phyloP scores from a whole-genome alignment of 2,113 vertebrate genomes.

The Protobothrops flavoviridis region DNA sequence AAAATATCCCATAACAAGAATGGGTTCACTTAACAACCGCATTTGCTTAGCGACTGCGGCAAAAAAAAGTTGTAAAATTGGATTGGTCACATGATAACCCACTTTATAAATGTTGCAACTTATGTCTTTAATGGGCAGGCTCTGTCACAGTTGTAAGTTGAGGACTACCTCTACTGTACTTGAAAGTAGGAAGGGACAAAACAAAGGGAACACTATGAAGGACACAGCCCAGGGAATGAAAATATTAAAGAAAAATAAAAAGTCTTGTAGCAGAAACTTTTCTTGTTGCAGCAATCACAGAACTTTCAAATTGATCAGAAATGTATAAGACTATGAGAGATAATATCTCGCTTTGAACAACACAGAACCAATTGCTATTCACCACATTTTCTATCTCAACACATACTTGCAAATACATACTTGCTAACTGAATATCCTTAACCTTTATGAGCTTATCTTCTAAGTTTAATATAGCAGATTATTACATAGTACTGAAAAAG shows the following conservation, averaged over 20 bases:
- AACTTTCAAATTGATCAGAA: conserved; percentile 3
- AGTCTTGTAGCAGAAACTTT: accelerated
- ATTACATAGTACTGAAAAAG: conserved; percentile 38
- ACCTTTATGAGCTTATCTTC: not conserved
- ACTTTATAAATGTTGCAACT: not conserved
- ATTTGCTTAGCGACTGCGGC: not conserved
- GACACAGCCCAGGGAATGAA: not conserved
- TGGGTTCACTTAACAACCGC: not conserved
- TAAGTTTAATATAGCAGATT: not conserved
- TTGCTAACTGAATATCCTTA: not conserved
- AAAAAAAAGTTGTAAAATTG: not conserved
- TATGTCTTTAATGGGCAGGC: not conserved
- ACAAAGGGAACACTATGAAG: not conserved
- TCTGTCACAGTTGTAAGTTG: not conserved
- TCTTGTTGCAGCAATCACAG: not conserved
- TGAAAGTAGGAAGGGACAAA: conserved; percentile 14
- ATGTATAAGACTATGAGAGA: not conserved
- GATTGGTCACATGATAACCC: not conserved
- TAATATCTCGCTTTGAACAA: not conserved
- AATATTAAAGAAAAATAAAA: not conserved
- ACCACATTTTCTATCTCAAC: not conserved
- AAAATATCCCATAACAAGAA: not conserved
- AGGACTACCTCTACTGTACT: not conserved
- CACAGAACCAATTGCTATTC: not conserved
- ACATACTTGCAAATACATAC: conserved; percentile 1